Evolutionary conservation across 2,888 invertebrate species (phyloP), one percentile per base, ranked within the genome.

Genomic region (Eremobia ochroleuca): DNA sequence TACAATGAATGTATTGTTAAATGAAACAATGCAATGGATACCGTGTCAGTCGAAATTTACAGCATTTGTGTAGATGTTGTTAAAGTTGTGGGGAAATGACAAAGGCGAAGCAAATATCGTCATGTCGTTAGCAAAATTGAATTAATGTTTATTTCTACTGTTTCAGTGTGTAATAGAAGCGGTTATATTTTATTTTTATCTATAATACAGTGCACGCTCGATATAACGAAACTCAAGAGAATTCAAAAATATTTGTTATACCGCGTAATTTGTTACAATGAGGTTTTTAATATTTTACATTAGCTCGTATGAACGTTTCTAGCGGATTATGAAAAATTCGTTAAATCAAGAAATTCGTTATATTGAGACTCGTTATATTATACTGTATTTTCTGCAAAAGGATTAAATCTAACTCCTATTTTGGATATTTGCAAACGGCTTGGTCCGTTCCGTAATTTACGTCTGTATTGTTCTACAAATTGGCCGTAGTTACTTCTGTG

Each of bases 1-100:
- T 88, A 93, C 92, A 93, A 92, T 92, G 87, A 77, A 43, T 82
- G 88, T 88, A 93, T 93, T 93, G 93, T 93, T 92, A 67, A 82
- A 75, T 79, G 79, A 89, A 90, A 93, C 93, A 93, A 93, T 93
- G 89, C 87, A 86, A 88, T 88, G 88, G 86, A 89, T 89, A 89
- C 86, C 80, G 85, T 91, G 88, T 86, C 88, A 87, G 86, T 78
- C 77, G 75, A 86, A 88, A 87, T 84, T 83, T 77, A 79, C 74
- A 80, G 80, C 76, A 64, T 86, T 83, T 85, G 73, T 71, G 52
- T 70, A 73, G 46, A 65, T 58, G 73, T 79, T 76, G 65, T 71
- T 65, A 58, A 80, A 67, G 40, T 64, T 70, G 71, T 86, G 77
- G 64, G 83, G 83, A 70, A 86, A 79, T 66, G 77, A 86, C 87